Conservation (phyloP, 2,113 vertebrate genomes). For the Myrmecophaga tridactyla region DNA sequence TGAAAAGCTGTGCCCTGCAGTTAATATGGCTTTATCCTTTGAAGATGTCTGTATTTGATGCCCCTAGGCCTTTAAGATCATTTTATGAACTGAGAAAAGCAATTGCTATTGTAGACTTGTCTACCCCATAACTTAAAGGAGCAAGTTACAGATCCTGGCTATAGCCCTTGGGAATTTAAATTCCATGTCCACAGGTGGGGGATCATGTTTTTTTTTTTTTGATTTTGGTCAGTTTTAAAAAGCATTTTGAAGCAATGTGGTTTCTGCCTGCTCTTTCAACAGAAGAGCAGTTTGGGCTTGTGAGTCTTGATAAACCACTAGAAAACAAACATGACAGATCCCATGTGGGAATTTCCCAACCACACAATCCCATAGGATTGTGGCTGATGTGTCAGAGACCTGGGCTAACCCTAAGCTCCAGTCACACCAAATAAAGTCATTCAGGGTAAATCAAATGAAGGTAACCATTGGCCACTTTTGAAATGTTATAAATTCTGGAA, state of each 20-base stretch:
- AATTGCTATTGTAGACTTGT: not conserved
- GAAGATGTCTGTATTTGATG: constrained; percentile 7
- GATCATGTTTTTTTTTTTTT: not conserved
- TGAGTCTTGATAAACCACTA: constrained; percentile 1
- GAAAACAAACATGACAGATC: constrained; percentile 14
- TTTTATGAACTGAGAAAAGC: constrained; percentile 29
- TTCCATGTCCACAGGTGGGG: not conserved
- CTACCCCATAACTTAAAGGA: constrained; percentile 12
- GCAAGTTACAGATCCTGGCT: not conserved
- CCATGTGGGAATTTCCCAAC: not conserved
- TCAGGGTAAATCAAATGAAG: not conserved
- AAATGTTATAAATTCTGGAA: constrained; percentile 38
- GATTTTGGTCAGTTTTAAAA: not conserved
- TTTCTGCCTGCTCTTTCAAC: not conserved
- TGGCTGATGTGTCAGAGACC: not conserved
- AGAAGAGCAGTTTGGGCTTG: not conserved
- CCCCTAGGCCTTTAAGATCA: not conserved
- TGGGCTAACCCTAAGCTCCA: not conserved
- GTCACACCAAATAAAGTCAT: constrained; percentile 37
- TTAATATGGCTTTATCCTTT: not conserved
- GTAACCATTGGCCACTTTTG: not conserved
- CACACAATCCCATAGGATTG: not conserved
- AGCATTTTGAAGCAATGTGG: not conserved
- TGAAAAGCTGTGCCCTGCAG: constrained; percentile 28
- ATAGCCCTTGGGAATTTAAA: constrained; percentile 11